A percentile compares a stretch with the other conserved stretches of the same genome.
phyloP scores from a whole-genome alignment of 2,888 invertebrate genomes.

The Sipha maydis region DNA sequence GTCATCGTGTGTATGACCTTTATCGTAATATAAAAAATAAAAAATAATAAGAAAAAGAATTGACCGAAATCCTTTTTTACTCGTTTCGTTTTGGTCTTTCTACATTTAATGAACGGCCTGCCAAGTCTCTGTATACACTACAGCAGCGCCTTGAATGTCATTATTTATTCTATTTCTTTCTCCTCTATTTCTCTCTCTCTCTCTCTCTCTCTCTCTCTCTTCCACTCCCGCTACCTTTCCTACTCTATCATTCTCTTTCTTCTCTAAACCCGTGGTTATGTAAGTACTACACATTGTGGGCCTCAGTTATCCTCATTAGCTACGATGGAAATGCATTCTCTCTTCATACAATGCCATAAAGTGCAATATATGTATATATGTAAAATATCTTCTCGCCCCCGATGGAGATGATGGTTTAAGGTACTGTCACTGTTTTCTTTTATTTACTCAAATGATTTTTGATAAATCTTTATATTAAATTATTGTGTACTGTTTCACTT shows the following conservation, averaged over 20 bases:
- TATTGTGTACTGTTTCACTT: not conserved
- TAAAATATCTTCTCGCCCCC: not conserved
- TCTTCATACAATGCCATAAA: constrained; percentile 7
- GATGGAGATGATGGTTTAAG: not conserved
- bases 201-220: not conserved
- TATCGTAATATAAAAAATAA: constrained; percentile 10
- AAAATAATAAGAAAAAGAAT: constrained; percentile 13
- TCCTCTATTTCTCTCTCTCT: not conserved
- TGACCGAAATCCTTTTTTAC: constrained; percentile 26
- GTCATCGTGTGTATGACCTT: constrained; percentile 33
- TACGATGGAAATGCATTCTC: not conserved
- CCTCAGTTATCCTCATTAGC: constrained; percentile 23
- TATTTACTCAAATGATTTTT: not conserved
- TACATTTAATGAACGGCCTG: not conserved
- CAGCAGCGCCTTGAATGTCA: not conserved
- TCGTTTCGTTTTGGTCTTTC: constrained; percentile 13
- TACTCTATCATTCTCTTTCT: not conserved
- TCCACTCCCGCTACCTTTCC: not conserved
- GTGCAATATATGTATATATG: not conserved
- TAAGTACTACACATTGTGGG: not conserved
- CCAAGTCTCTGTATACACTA: not conserved
- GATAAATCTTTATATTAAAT: not conserved
- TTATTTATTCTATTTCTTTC: constrained; percentile 14
- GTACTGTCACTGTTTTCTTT: not conserved
- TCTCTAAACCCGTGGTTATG: not conserved